phyloP scores from a whole-genome alignment of 2,113 vertebrate species.

The Gracilinanus agilis region DNA sequence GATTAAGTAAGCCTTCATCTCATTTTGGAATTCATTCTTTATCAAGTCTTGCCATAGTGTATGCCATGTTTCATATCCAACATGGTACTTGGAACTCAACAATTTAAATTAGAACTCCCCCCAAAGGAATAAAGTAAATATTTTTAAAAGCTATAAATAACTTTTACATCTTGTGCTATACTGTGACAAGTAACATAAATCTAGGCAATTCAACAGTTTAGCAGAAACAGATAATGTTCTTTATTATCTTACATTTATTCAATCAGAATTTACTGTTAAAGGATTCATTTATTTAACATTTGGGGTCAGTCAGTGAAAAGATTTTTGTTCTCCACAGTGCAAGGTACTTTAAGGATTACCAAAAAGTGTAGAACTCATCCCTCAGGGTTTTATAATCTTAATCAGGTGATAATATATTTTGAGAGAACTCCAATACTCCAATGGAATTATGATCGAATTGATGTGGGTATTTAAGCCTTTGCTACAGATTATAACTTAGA shows the following conservation, averaged over 20 bases:
- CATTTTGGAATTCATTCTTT: conserved; percentile 47
- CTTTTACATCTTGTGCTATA: conserved; percentile 42
- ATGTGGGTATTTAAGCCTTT: neutral
- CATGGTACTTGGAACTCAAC: conserved; percentile 42
- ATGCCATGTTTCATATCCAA: conserved; percentile 59
- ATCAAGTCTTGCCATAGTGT: conserved; percentile 46
- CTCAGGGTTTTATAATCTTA: conserved; percentile 32
- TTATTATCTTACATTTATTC: neutral
- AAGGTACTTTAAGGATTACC: conserved; percentile 20
- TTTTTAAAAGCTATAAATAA: conserved; percentile 46
- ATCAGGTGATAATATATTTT: conserved; percentile 21
- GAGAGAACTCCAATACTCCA: neutral
- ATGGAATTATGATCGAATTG: neutral
- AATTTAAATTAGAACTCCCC: conserved; percentile 58
- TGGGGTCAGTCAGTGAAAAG: neutral
- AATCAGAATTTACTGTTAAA: neutral
- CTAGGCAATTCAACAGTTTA: conserved; percentile 50
- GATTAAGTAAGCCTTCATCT: conserved; percentile 37
- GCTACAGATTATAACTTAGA: neutral
- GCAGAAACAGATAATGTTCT: neutral
- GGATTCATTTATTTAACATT: neutral
- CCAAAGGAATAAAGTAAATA: conserved; percentile 47
- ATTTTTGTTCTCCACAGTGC: neutral
- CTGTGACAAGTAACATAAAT: conserved; percentile 39
- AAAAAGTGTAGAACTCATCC: conserved; percentile 1